Evolutionary conservation across 2,888 invertebrate genomes (phyloP), one percentile per base, ranked within the genome.

Genomic region (Himalopsyche tibetana): DNA sequence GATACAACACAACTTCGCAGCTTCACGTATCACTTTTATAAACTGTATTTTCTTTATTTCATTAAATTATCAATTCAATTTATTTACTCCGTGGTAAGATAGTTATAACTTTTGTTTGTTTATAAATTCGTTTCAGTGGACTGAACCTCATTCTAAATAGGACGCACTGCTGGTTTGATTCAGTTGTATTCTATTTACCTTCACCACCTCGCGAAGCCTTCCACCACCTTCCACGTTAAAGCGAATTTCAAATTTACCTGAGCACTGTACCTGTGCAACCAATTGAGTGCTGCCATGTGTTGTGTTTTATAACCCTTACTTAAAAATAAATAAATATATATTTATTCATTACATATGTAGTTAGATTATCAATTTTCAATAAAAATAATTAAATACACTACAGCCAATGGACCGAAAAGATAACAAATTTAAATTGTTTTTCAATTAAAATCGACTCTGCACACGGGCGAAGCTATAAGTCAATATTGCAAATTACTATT

Each of bases 181-280:
- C 28, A 9, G 28, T 74, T 74, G 11, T 74, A 74, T 74, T 74
- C 11, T 4, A 36, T 38, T 74, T 74, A 15, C 74, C 74, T 38
- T 74, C 74, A 74, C 74, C 12, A 38, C 74, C 74, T 74, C 15
- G 0, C 74, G 38, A 74, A 36, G 74, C 74, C 38, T 74, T 74
- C 74, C 74, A 74, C 74, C 8, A 38, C 74, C 74, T 74, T 74
- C 74, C 74, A 74, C 74, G 74, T 74, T 74, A 28, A 28, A 74
- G 38, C 19, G 4, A 15, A 74, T 74, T 74, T 19, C 28, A 74
- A 74, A 74, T 74, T 74, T 74, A 74, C 69, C 69, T 69, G 28
- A 36, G 12, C 69, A 69, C 9, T 69, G 28, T 69, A 69, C 74
- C 74, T 74, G 74, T 74, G 51, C 51, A 51, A 51, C 15, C 74